Evolutionary conservation across 1,140 invertebrate genomes (phyloP), one percentile per base, ranked within the genome.

Genomic region (Thereuonema tuberculata): DNA sequence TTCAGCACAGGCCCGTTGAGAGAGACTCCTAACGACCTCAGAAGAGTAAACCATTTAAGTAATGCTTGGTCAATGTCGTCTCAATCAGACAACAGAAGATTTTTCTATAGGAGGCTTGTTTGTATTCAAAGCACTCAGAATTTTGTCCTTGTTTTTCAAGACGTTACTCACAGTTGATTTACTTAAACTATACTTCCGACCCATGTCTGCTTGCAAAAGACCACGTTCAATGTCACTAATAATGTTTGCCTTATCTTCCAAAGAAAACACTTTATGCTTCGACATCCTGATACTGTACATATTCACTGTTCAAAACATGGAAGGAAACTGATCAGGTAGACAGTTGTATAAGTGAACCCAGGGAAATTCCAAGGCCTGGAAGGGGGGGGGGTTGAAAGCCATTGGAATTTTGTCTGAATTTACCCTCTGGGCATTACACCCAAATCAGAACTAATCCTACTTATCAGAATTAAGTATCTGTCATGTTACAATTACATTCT

Each of bases 401-500:
- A n/a, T n/a, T n/a, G n/a, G n/a, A n/a, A n/a, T n/a, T n/a, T n/a
- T n/a, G n/a, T n/a, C n/a, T n/a, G n/a, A n/a, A n/a, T n/a, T n/a
- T n/a, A n/a, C n/a, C n/a, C n/a, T n/a, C n/a, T n/a, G n/a, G n/a
- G n/a, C n/a, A n/a, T n/a, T n/a, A n/a, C n/a, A n/a, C n/a, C n/a
- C n/a, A n/a, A n/a, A n/a, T n/a, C n/a, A n/a, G n/a, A n/a, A n/a
- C n/a, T n/a, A n/a, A n/a, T n/a, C n/a, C n/a, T n/a, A n/a, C n/a
- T n/a, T 37, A 9, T 37, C 31, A 37, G 31, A 37, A 9, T 37
- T 37, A 37, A 17, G 17, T 37, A 9, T 26, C 15, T n/a, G 46
- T n/a, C 59, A 56, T 47, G 31, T 64, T 52, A n/a, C 17, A 58
- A 55, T 12, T 1, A 43, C 46, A 37, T 5, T 17, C 17, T 37